Conservation (phyloP, 64 coral and sea anemone genomes). For the Porites lutea region DNA sequence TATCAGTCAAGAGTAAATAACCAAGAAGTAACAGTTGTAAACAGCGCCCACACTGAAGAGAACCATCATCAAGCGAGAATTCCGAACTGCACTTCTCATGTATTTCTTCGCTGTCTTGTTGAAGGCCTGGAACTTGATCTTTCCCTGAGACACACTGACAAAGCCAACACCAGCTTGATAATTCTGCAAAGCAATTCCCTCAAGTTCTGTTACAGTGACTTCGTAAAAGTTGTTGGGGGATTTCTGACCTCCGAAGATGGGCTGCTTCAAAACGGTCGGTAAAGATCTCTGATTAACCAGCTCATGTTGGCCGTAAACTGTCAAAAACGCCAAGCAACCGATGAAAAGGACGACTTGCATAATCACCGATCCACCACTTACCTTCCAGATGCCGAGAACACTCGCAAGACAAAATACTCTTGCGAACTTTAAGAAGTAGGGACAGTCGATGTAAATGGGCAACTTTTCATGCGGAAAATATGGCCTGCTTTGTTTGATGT, state of each 20-base stretch:
- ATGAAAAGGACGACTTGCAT: constrained; percentile 13
- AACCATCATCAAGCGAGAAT: constrained; percentile 62
- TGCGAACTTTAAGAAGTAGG: not conserved
- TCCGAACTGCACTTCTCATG: constrained; percentile 47
- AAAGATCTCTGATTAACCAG: constrained; percentile 65
- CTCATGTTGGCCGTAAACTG: constrained; percentile 72
- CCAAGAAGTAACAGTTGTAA: constrained; percentile 42
- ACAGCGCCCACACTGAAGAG: constrained; percentile 43
- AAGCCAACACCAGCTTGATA: constrained; percentile 69
- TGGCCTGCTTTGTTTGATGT: constrained; percentile 70
- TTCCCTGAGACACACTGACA: constrained; percentile 43
- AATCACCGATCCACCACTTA: not conserved
- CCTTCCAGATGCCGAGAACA: constrained; percentile 29
- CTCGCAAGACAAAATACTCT: not conserved
- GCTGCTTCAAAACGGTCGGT: constrained; percentile 61
- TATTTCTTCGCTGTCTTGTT: constrained; percentile 26
- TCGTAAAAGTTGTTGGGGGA: constrained; percentile 55
- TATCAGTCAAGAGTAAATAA: not conserved
- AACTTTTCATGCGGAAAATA: constrained; percentile 71
- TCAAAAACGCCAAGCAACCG: constrained; percentile 14
- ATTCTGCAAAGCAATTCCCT: constrained; percentile 63
- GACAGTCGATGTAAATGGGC: constrained; percentile 43
- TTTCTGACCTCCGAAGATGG: constrained; percentile 28
- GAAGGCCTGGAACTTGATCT: constrained; percentile 73
- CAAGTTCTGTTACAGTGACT: constrained; percentile 69